A percentile compares a stretch with the other conserved stretches of the same genome.
These are phyloP conservation scores for Hypolimnas misippus DNA, from an alignment of 2,888 invertebrate species.

Conservation along the genomic window DNA sequence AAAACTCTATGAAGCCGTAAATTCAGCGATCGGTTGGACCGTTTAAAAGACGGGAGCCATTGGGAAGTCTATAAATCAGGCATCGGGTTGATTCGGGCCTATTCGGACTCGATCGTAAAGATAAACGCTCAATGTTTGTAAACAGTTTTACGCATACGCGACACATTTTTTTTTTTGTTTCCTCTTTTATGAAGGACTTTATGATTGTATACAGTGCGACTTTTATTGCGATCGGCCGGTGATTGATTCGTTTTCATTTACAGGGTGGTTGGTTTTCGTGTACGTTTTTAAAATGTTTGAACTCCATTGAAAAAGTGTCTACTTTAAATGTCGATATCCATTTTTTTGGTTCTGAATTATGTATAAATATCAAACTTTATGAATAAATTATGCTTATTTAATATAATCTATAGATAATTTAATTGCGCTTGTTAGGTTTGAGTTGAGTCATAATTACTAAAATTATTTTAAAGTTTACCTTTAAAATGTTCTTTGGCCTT, in stretches of 20 bases:
- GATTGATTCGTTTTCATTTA: slow-evolving; percentile 35
- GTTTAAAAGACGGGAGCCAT: slow-evolving; percentile 76
- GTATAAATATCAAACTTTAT: no score
- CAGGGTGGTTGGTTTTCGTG: background rate
- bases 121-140: slow-evolving; percentile 74
- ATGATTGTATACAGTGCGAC: slow-evolving; percentile 48
- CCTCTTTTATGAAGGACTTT: slow-evolving; percentile 51
- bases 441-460: no score
- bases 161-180: slow-evolving; percentile 62
- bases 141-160: slow-evolving; percentile 72
- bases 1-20: slow-evolving; percentile 78
- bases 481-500: background rate
- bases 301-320: background rate
- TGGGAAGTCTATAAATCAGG: slow-evolving; percentile 75
- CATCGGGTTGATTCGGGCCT: slow-evolving; percentile 65
- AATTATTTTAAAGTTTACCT: no score
- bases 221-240: slow-evolving; percentile 43
- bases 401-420: no score
- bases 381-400: no score
- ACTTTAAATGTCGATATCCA: background rate
- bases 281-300: background rate
- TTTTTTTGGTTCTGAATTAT: no score
- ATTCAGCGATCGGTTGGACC: slow-evolving; percentile 59
- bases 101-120: slow-evolving; percentile 71
- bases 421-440: no score